Evolutionary conservation across 30 jellyfish, hydroid and myxozoan species (phyloP).

Genomic region (Hydra vulgaris): DNA sequence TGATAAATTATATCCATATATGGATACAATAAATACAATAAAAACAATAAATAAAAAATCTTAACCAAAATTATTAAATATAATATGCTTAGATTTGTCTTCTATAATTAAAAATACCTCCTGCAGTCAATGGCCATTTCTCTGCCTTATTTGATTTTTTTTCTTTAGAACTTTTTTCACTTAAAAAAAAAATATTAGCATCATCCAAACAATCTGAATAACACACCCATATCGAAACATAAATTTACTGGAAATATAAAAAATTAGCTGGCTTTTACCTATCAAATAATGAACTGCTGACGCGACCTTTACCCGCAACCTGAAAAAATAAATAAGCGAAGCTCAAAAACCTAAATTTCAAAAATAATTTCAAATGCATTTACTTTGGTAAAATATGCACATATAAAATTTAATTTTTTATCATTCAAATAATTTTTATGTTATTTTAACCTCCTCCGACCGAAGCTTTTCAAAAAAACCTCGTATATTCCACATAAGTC

Average conservation of each 20-base stretch:
- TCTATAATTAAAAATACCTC: constrained; percentile 7
- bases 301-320: background rate
- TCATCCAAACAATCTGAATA: background rate
- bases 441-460: background rate
- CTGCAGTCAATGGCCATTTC: constrained; percentile 75
- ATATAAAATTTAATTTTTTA: too few species aligned
- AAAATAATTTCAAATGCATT: too few species aligned
- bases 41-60: background rate
- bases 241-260: too few species aligned
- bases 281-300: background rate
- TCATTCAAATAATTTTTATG: background rate
- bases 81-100: too few species aligned
- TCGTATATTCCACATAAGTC: background rate
- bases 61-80: background rate
- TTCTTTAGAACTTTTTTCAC: background rate
- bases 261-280: background rate
- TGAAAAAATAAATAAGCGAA: too few species aligned
- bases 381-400: background rate
- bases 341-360: background rate
- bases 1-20: too few species aligned
- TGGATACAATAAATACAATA: background rate
- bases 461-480: background rate
- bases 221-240: background rate
- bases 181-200: too few species aligned
- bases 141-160: background rate